Conservation (phyloP, 92 coral and sea anemone genomes). For the Chrysogorgia sp. region DNA sequence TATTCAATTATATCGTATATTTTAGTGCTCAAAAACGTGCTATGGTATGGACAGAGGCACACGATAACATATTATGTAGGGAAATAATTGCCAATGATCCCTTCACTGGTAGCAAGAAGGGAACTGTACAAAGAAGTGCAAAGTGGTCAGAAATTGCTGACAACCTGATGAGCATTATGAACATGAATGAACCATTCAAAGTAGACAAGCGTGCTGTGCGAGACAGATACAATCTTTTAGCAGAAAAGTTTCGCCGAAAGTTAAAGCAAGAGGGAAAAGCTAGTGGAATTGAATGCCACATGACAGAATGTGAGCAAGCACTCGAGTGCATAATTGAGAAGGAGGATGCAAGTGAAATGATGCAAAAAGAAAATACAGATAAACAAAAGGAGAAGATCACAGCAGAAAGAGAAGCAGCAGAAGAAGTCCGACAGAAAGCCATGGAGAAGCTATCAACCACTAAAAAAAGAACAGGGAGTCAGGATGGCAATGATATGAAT, state of each 20-base stretch:
- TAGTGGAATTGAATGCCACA: conserved; percentile 54
- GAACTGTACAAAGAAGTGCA: conserved; percentile 56
- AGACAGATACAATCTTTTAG: conserved; percentile 53
- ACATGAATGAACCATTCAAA: conserved; percentile 31
- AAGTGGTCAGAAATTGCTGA: conserved; percentile 60
- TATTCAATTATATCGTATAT: too few species aligned
- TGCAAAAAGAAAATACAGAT: conserved; percentile 23
- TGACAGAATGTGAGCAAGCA: conserved; percentile 58
- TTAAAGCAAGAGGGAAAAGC: conserved; percentile 55
- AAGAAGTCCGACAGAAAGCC: conserved; percentile 35
- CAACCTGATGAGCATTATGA: conserved; percentile 33
- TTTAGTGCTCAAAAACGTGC: too few species aligned
- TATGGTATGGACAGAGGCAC: conserved; percentile 62
- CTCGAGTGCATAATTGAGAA: conserved; percentile 44
- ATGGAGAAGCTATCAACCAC: conserved; percentile 23
- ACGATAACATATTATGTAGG: conserved; percentile 48
- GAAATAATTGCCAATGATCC: conserved; percentile 55
- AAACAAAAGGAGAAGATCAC: conserved; percentile 24
- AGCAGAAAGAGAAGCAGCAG: conserved; percentile 22
- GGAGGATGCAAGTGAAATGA: conserved; percentile 51
- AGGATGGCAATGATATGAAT: conserved; percentile 10
- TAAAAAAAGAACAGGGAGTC: conserved; percentile 8
- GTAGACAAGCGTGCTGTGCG: conserved; percentile 61
- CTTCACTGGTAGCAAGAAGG: conserved; percentile 62
- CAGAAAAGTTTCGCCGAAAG: conserved; percentile 45